A percentile compares a stretch with the other conserved stretches of the same genome.
phyloP scores from a whole-genome alignment of 1,140 invertebrate genomes.

The Calliopsis andreniformis region DNA sequence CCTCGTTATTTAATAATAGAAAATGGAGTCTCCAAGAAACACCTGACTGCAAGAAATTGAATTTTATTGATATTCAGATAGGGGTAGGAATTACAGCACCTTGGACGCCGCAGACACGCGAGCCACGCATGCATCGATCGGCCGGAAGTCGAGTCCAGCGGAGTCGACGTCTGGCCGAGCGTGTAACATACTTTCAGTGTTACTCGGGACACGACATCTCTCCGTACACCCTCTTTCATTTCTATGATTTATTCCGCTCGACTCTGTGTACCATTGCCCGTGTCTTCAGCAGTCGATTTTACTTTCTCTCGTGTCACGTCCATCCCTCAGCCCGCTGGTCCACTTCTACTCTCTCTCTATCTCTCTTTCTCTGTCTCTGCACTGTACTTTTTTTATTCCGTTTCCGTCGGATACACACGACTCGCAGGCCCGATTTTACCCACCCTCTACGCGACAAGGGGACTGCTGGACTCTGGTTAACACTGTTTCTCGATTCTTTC shows the following conservation, averaged over 20 bases:
- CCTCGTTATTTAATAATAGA: too few relatives aligned
- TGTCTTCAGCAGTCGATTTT: conserved; percentile 42
- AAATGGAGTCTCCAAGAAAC: too few relatives aligned
- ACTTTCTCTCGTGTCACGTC: conserved; percentile 49
- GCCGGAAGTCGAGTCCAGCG: conserved; percentile 16
- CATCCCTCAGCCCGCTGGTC: conserved; percentile 17
- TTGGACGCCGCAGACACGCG: conserved; percentile 37
- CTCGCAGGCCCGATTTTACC: not conserved
- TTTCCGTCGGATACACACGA: not conserved
- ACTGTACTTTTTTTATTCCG: conserved; percentile 18
- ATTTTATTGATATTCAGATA: too few relatives aligned
- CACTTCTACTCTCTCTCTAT: not conserved
- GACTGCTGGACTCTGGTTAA: too few relatives aligned
- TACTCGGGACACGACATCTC: not conserved
- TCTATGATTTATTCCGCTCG: conserved; percentile 29
- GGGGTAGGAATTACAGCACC: conserved; percentile 11
- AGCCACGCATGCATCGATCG: conserved; percentile 55
- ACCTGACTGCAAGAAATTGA: too few relatives aligned
- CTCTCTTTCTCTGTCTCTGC: too few relatives aligned
- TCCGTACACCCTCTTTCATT: conserved; percentile 25
- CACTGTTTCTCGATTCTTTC: not conserved
- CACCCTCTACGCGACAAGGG: too few relatives aligned
- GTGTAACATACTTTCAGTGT: conserved; percentile 38
- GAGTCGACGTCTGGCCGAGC: conserved; percentile 11
- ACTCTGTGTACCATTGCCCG: conserved; percentile 38